Conservation (phyloP, 35 echinoderm and acorn worm species). For the Apostichopus parvimensis region DNA sequence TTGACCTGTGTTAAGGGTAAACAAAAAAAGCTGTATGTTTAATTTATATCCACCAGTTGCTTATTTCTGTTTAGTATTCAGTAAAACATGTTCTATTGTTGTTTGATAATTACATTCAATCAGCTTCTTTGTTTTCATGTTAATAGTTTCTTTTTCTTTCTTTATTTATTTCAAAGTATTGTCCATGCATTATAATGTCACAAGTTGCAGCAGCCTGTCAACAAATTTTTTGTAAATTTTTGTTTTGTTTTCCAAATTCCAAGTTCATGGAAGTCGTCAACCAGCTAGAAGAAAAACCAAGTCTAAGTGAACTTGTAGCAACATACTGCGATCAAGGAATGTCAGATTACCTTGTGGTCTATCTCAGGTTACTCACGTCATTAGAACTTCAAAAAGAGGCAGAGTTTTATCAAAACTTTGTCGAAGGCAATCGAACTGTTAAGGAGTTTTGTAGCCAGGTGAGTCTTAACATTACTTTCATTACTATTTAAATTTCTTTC, state of each 20-base stretch:
- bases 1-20: too few relatives aligned
- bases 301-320: constrained; percentile 54
- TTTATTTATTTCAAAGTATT: too few relatives aligned
- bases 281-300: constrained; percentile 77
- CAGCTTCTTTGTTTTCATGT: too few relatives aligned
- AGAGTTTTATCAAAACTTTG: constrained; percentile 89
- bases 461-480: neutral
- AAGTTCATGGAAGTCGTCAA: constrained; percentile 96
- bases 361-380: constrained; percentile 95
- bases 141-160: too few relatives aligned
- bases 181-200: neutral
- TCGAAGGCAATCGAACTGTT: constrained; percentile 84
- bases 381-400: constrained; percentile 85
- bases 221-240: neutral
- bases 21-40: too few relatives aligned
- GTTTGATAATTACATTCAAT: too few relatives aligned
- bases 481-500: too few relatives aligned
- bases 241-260: neutral
- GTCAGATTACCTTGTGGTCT: constrained; percentile 95
- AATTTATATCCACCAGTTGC: too few relatives aligned
- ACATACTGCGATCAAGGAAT: constrained; percentile 92
- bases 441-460: constrained; percentile 96
- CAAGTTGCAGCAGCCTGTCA: neutral
- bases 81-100: too few relatives aligned
- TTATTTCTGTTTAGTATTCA: too few relatives aligned